Evolutionary conservation across 2,797 vertebrate genomes (phyloP).

Genomic region (Crenichthys baileyi): DNA sequence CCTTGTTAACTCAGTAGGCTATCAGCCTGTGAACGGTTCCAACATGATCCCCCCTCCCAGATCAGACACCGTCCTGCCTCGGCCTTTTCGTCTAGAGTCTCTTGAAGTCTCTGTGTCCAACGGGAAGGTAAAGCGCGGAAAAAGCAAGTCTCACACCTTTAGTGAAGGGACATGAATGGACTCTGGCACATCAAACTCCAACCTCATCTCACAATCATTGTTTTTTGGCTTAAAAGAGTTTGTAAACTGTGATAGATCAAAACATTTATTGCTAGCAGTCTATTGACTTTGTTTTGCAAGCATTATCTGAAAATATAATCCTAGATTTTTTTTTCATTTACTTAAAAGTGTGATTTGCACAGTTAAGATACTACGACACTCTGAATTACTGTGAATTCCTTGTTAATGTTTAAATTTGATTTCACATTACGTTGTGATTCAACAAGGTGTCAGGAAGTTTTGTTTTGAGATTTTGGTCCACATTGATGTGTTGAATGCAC

Average conservation of each 20-base stretch:
- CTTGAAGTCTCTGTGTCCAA: slow-evolving; percentile 68
- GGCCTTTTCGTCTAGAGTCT: slow-evolving; percentile 89
- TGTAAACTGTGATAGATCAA: slow-evolving; percentile 6
- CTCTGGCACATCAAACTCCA: background rate
- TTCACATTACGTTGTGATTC: background rate
- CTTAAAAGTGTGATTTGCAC: background rate
- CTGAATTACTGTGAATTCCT: background rate
- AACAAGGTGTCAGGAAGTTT: background rate
- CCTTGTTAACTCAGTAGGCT: slow-evolving; percentile 55
- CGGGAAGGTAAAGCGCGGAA: slow-evolving; percentile 83
- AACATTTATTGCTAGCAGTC: background rate
- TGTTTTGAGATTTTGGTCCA: no score
- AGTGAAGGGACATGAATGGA: slow-evolving; percentile 63
- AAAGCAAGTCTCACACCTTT: slow-evolving; percentile 75
- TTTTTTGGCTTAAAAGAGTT: background rate
- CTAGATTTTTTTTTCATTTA: background rate
- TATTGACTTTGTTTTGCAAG: background rate
- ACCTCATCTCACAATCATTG: background rate
- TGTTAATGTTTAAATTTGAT: background rate
- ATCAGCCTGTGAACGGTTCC: slow-evolving; percentile 60
- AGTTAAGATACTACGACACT: background rate
- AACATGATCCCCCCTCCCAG: slow-evolving; percentile 37
- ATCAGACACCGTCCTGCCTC: slow-evolving; percentile 78
- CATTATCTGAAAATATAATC: no score
- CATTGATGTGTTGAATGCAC: background rate